A percentile compares a stretch with the other conserved stretches of the same genome.
Evolutionary conservation across 2,797 vertebrate genomes (phyloP).

Genomic region (Melanotaenia maccullochi): DNA sequence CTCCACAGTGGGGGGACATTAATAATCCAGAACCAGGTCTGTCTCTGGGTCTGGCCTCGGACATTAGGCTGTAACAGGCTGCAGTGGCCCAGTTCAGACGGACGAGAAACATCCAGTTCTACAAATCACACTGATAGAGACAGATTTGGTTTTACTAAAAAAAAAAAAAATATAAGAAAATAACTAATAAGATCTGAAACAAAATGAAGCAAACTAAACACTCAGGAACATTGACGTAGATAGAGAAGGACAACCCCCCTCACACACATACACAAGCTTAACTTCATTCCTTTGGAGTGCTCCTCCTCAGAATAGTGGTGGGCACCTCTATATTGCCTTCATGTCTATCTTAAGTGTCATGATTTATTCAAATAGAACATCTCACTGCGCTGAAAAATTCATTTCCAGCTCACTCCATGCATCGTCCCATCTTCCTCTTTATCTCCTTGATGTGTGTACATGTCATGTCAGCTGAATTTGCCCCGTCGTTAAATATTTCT

Average conservation of each 20-base stretch:
- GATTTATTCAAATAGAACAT: conserved; percentile 89
- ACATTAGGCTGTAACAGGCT: conserved; percentile 58
- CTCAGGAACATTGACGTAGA: conserved; percentile 24
- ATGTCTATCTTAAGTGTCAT: conserved; percentile 85
- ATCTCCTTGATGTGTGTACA: conserved; percentile 67
- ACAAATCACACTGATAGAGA: conserved; percentile 6
- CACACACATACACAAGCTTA: conserved; percentile 23
- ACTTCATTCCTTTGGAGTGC: conserved; percentile 63
- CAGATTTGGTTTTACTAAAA: conserved; percentile 7
- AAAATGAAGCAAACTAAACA: conserved; percentile 12
- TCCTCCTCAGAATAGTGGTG: conserved; percentile 61
- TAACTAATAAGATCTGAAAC: conserved; percentile 14
- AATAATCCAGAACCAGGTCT: conserved; percentile 89
- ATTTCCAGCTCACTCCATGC: conserved; percentile 77
- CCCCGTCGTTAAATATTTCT: conserved; percentile 87
- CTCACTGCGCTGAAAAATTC: conserved; percentile 87
- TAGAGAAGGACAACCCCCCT: conserved; percentile 22
- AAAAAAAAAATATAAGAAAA: background rate
- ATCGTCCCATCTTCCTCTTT: conserved; percentile 76
- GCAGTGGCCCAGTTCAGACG: conserved; percentile 65
- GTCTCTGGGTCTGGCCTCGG: conserved; percentile 75
- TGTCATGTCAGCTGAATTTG: conserved; percentile 83
- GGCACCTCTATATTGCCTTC: conserved; percentile 73
- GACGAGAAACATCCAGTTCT: conserved; percentile 43
- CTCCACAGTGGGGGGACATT: conserved; percentile 89